phyloP scores from a whole-genome alignment of 2,113 vertebrate species.

The Epinephelus lanceolatus region DNA sequence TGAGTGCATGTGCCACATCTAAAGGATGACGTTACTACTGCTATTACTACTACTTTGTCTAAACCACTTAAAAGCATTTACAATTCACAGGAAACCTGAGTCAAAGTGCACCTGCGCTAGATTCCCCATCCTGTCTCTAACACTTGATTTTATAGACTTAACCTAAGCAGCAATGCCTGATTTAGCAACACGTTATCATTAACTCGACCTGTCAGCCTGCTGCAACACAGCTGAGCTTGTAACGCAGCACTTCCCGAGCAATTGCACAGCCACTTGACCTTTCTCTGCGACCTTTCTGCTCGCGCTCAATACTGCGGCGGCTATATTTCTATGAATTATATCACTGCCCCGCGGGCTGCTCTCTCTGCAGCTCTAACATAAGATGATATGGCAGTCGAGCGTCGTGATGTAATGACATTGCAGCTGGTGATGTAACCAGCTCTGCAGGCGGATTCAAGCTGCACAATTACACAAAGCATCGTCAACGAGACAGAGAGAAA shows the following conservation, averaged over 20 bases:
- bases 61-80: background rate
- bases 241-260: background rate
- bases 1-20: too few relatives aligned
- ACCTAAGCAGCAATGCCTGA: constrained; percentile 7
- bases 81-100: background rate
- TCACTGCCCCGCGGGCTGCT: background rate
- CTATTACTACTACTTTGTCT: too few relatives aligned
- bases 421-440: constrained; percentile 73
- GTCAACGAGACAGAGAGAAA: background rate
- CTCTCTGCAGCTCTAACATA: constrained; percentile 17
- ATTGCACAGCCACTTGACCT: constrained; percentile 15
- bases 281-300: constrained; percentile 10
- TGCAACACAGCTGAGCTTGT: background rate
- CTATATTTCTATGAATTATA: constrained; percentile 8
- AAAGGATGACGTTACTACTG: too few relatives aligned
- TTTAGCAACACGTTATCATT: background rate
- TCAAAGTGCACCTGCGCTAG: background rate
- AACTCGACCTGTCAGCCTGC: background rate
- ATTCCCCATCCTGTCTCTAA: background rate
- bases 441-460: constrained; percentile 43
- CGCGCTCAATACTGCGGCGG: background rate
- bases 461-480: constrained; percentile 25
- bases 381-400: constrained; percentile 18
- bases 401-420: constrained; percentile 67
- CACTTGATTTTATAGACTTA: background rate